phyloP scores from a whole-genome alignment of 2,113 vertebrate species.

The Alces alces region DNA sequence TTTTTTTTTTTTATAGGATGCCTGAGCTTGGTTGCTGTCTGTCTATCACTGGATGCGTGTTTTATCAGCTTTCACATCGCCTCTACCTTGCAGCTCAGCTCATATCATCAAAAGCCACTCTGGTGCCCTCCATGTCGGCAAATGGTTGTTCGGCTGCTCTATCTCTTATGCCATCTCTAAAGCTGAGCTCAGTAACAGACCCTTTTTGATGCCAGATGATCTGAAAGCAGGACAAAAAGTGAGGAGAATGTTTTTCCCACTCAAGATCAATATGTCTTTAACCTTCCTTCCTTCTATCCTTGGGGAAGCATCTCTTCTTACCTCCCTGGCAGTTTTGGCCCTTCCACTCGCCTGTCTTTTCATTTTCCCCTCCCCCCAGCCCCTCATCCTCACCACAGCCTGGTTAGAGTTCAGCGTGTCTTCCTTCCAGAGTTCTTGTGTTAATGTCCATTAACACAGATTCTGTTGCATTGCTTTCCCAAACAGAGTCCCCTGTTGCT shows the following conservation, averaged over 20 bases:
- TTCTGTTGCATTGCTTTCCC: neutral
- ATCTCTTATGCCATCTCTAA: constrained; percentile 75
- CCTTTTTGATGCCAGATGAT: constrained; percentile 76
- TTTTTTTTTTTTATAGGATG: neutral
- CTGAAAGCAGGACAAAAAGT: constrained; percentile 75
- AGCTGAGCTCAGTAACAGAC: constrained; percentile 75
- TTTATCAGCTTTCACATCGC: constrained; percentile 69
- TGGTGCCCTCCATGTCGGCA: constrained; percentile 75
- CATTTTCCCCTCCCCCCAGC: neutral
- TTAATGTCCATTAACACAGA: neutral
- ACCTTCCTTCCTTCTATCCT: constrained; percentile 51
- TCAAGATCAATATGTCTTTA: constrained; percentile 78
- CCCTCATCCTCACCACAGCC: neutral
- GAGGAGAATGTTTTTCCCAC: constrained; percentile 70
- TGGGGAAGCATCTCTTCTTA: constrained; percentile 47
- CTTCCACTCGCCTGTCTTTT: neutral
- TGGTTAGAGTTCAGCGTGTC: neutral
- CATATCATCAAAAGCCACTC: constrained; percentile 76
- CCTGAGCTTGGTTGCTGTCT: constrained; percentile 53
- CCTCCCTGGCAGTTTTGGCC: neutral
- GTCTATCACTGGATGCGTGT: neutral
- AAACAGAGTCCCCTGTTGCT: neutral
- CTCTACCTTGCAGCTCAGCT: constrained; percentile 63
- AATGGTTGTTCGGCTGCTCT: constrained; percentile 69
- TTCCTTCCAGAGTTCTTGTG: neutral